These are phyloP conservation scores for Myrmophylax atrothorax DNA, from an alignment of 2,113 vertebrate genomes.

Conservation along the genomic window DNA sequence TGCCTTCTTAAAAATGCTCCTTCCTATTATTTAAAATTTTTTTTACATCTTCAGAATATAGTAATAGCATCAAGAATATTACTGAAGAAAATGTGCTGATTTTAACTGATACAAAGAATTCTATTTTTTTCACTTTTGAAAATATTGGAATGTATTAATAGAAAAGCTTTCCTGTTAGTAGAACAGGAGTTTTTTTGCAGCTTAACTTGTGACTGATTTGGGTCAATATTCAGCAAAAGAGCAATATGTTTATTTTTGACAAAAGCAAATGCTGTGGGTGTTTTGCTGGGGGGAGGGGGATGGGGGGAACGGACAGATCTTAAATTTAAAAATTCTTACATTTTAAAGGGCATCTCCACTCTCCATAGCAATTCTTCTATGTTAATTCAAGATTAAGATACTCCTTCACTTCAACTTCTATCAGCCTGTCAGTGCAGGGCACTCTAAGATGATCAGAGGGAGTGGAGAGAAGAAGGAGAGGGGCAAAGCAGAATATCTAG, in stretches of 20 bases:
- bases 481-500: neutral
- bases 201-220: neutral
- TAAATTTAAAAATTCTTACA: neutral
- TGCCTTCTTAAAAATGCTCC: neutral
- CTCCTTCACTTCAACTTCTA: neutral
- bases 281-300: neutral
- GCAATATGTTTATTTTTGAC: neutral
- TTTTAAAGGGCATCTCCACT: neutral
- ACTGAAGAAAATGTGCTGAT: neutral
- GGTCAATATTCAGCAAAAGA: neutral
- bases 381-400: neutral
- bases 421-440: neutral
- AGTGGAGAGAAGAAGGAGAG: rapidly evolving
- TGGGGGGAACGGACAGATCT: neutral
- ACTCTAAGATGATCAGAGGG: neutral
- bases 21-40: neutral
- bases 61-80: neutral
- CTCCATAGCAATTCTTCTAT: neutral
- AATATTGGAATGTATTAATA: neutral
- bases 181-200: neutral
- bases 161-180: neutral
- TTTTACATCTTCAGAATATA: neutral
- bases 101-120: neutral
- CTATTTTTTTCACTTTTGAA: neutral
- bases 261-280: neutral